Base-by-base conservation (phyloP, 2,113 vertebrate genomes). In the Probosciger aterrimus region DNA sequence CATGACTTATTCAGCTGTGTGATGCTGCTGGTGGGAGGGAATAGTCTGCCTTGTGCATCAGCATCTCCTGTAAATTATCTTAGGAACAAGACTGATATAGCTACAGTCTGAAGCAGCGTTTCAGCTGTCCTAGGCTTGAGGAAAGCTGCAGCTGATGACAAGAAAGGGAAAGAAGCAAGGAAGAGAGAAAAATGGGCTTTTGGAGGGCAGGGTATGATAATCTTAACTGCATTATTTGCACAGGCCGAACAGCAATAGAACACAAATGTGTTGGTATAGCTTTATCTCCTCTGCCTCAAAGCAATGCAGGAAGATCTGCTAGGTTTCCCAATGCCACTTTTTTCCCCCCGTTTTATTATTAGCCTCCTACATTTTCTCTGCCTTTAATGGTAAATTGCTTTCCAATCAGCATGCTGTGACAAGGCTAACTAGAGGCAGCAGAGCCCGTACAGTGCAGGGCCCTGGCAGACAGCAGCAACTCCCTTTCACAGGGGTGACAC, bases 401-500 rank as follows among this genome's bases (percentile, higher is more conserved):
- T 98, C 95, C 98, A 97, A 97, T 98, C 98, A n/a, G 97, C 97
- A 43, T 91, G 97, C 95, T 97, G 96, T 93, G 98, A 98, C 98
- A 95, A 96, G 95, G 98, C 98, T 65, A 96, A 98, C 85, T 98
- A 98, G 91, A 95, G 98, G 96, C 97, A 98, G 96, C 96, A 20
- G 96, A 96, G 85, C 86, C 97, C 3, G 73, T 92, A 91, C 98
- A 95, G 97, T 97, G 98, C 97, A 91, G 86, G 73, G 94, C 95
- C 86, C 97, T 97, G 77, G 88, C 98, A 82, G 97, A 98, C 82
- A 41, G 90, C 19, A 49, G 97, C 23, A 46, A 93, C 95, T 98
- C 98, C 87, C 87, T 76, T 91, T 98, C 98, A 70, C 97, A 63
- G 95, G 47, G 97, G 97, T 75, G 98, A 98, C 98, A 97, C 97